Percentiles rank a stretch among this genome's conserved stretches.
These are phyloP conservation scores for Tretioscincus oriximinensis DNA, from an alignment of 2,113 vertebrate species.

Conservation along the genomic window DNA sequence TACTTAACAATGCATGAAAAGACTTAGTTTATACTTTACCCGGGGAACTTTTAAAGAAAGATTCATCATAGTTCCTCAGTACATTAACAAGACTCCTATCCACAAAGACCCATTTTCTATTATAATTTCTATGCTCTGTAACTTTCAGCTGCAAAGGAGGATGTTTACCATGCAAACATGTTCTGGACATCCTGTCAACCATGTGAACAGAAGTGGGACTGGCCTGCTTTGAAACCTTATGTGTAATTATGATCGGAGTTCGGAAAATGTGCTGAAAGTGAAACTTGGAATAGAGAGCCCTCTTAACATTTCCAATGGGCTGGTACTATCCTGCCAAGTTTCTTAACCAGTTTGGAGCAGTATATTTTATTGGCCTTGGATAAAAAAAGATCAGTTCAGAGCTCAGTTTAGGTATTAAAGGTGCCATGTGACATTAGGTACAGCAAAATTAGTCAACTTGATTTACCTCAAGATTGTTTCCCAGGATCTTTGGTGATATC, in stretches of 20 bases:
- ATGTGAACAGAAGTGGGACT: too few relatives aligned
- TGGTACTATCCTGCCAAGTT: too few relatives aligned
- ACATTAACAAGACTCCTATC: not conserved
- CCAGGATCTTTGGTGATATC: too few relatives aligned
- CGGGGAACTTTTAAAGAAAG: constrained; percentile 17
- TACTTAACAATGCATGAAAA: constrained; percentile 23
- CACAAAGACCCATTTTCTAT: not conserved
- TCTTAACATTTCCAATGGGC: too few relatives aligned
- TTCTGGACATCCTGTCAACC: not conserved
- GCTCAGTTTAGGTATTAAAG: not conserved
- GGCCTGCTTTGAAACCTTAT: too few relatives aligned
- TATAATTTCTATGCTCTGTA: not conserved
- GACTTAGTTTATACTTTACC: not conserved
- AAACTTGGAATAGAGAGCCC: too few relatives aligned
- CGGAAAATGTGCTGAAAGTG: too few relatives aligned
- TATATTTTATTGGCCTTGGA: not conserved
- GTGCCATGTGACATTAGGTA: not conserved
- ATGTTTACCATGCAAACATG: not conserved
- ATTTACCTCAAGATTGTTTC: not conserved
- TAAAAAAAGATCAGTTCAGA: not conserved
- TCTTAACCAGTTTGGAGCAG: too few relatives aligned
- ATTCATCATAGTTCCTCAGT: not conserved
- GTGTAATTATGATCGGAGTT: not conserved
- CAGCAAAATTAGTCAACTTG: not conserved
- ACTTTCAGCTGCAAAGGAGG: not conserved